Evolutionary conservation across 2,797 vertebrate species (phyloP).

Genomic region (Paratrypauchen microcephalus): DNA sequence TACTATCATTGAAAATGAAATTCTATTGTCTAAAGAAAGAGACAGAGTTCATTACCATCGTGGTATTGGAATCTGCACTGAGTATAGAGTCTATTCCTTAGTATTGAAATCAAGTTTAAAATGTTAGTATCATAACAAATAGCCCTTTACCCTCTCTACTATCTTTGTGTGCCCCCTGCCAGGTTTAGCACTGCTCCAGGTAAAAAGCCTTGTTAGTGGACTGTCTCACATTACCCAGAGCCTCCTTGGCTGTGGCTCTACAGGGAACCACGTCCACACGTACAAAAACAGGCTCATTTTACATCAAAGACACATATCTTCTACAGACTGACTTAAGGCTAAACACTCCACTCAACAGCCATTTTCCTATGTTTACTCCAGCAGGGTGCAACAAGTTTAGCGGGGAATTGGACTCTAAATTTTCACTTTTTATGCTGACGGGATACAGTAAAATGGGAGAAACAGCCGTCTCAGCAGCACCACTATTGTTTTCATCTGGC

Average conservation of each 20-base stretch:
- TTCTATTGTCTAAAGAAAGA: too few relatives aligned
- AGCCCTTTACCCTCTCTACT: slow-evolving; percentile 29
- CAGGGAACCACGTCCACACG: slow-evolving; percentile 61
- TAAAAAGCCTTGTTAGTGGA: slow-evolving; percentile 55
- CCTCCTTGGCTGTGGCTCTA: slow-evolving; percentile 44
- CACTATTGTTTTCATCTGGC: slow-evolving; percentile 42
- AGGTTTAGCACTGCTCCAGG: slow-evolving; percentile 64
- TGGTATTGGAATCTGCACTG: too few relatives aligned
- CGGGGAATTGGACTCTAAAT: slow-evolving; percentile 30
- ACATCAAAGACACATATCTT: slow-evolving; percentile 54
- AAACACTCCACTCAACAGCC: slow-evolving; percentile 17
- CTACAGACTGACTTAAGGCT: slow-evolving; percentile 28
- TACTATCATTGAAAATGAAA: too few relatives aligned
- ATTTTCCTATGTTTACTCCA: slow-evolving; percentile 21
- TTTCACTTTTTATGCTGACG: slow-evolving; percentile 41
- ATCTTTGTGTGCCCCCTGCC: slow-evolving; percentile 45
- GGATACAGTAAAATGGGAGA: slow-evolving; percentile 24
- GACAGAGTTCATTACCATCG: too few relatives aligned
- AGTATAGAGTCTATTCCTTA: too few relatives aligned
- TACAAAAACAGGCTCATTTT: slow-evolving; percentile 78
- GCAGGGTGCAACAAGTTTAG: slow-evolving; percentile 15
- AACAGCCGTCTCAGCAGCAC: slow-evolving; percentile 45
- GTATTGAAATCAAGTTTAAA: too few relatives aligned
- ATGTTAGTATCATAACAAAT: neutral
- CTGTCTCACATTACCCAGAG: slow-evolving; percentile 68